Evolutionary conservation across 2,113 vertebrate genomes (phyloP), one percentile per base, ranked within the genome.

Genomic region (Brachyhypopomus gauderio): DNA sequence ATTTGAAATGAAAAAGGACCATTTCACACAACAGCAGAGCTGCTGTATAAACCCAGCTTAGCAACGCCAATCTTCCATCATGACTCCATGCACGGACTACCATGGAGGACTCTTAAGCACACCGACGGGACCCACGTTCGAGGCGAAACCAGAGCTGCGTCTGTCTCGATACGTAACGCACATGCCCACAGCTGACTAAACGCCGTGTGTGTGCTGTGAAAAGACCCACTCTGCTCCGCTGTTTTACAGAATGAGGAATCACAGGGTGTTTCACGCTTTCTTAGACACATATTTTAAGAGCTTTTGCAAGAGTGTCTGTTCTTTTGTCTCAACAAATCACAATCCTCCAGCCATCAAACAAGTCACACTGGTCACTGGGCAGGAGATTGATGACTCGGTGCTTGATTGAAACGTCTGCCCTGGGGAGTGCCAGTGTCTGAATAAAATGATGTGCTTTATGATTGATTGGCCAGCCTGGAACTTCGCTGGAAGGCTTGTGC

Each of bases 381-480:
- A 66, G 75, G 90, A 92, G 92, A 94, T 92, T 90, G 91, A 94
- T 93, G 92, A 89, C 88, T 88, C 81, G 48, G 69, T 20, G 83
- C 91, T 91, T 94, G 93, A 94, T 93, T 92, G 93, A 94, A 94
- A 93, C 89, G 89, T 90, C 87, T 83, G 91, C 93, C 92, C 88
- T 52, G 22, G 90, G 93, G 92, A 90, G 88, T 67, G 85, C 81
- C 86, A 71, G 84, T 87, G 90, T 92, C 90, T 88, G 80, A 86
- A 88, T 91, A 90, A 90, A 90, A 92, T 69, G 81, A 89, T 85
- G 85, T 79, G 88, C 80, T 88, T 85, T 25, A 72, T 93, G 93
- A 94, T 93, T 92, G 91, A 94, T 93, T 90, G 89, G 85, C 83
- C 83, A 87, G 80, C 81, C 85, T 86, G 81, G 85, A 80, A 82